phyloP scores from a whole-genome alignment of 2,113 vertebrate genomes.

The Dermatemys mawii region DNA sequence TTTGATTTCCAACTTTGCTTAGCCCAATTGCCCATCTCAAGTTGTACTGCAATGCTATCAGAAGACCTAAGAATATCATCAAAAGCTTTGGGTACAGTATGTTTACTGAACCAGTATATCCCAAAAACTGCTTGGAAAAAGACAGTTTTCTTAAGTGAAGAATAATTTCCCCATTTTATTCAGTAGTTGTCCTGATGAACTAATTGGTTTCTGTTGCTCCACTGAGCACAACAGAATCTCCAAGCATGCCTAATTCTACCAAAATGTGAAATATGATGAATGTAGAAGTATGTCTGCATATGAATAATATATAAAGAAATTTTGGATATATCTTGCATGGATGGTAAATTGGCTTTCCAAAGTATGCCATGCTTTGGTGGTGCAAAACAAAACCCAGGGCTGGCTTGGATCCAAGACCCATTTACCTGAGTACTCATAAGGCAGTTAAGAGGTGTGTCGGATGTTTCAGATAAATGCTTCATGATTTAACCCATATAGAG shows the following conservation, averaged over 20 bases:
- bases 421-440: background rate
- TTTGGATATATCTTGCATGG: background rate
- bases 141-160: background rate
- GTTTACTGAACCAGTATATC: background rate
- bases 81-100: background rate
- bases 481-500: background rate
- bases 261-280: background rate
- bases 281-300: background rate
- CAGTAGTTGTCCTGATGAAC: background rate
- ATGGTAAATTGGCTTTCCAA: background rate
- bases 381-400: background rate
- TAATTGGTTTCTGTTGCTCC: conserved; percentile 7
- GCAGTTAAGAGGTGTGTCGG: background rate
- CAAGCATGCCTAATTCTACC: background rate
- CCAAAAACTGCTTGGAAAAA: conserved; percentile 16
- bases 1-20: conserved; percentile 59
- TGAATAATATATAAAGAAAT: background rate
- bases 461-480: background rate
- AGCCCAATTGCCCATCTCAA: conserved; percentile 27
- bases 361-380: background rate
- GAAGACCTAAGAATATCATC: background rate
- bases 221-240: background rate
- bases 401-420: background rate
- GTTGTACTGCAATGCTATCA: conserved; percentile 27
- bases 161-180: conserved; percentile 5